A percentile compares a stretch with the other conserved stretches of the same genome.
Evolutionary conservation across 2,797 vertebrate species (phyloP).

Genomic region (Anomalospiza imberbis): DNA sequence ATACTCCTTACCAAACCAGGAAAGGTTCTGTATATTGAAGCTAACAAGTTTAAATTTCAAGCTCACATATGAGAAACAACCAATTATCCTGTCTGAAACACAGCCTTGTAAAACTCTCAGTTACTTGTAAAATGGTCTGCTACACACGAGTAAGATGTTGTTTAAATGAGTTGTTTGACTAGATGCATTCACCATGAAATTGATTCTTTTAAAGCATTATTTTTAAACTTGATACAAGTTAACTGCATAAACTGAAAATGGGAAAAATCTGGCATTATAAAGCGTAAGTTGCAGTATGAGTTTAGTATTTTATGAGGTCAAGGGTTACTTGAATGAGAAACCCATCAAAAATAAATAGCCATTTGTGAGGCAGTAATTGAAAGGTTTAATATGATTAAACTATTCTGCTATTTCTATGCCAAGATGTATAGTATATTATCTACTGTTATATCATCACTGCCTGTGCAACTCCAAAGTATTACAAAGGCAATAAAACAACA

Average conservation of each 20-base stretch:
- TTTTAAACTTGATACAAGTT: conserved; percentile 66
- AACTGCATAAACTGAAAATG: conserved; percentile 55
- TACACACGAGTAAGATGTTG: conserved; percentile 82
- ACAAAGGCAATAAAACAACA: background rate
- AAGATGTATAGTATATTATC: background rate
- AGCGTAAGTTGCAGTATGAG: background rate
- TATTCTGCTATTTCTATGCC: background rate
- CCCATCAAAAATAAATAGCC: conserved; percentile 18
- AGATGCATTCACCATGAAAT: conserved; percentile 91
- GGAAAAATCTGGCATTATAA: conserved; percentile 38
- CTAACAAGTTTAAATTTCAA: conserved; percentile 81
- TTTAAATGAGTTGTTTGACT: conserved; percentile 81
- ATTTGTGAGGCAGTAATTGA: conserved; percentile 32
- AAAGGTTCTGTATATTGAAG: conserved; percentile 51
- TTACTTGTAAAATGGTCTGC: conserved; percentile 89
- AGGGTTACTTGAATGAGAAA: conserved; percentile 37
- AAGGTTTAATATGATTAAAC: background rate
- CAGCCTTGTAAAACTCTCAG: conserved; percentile 88
- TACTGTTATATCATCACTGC: background rate
- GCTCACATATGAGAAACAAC: conserved; percentile 85
- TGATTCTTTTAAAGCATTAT: conserved; percentile 82
- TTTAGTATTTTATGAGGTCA: conserved; percentile 53
- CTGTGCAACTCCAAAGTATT: background rate
- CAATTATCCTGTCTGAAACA: conserved; percentile 90
- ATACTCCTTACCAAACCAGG: background rate